Evolutionary conservation across 2,113 vertebrate species (phyloP), one percentile per base, ranked within the genome.

Genomic region (Psophia crepitans): DNA sequence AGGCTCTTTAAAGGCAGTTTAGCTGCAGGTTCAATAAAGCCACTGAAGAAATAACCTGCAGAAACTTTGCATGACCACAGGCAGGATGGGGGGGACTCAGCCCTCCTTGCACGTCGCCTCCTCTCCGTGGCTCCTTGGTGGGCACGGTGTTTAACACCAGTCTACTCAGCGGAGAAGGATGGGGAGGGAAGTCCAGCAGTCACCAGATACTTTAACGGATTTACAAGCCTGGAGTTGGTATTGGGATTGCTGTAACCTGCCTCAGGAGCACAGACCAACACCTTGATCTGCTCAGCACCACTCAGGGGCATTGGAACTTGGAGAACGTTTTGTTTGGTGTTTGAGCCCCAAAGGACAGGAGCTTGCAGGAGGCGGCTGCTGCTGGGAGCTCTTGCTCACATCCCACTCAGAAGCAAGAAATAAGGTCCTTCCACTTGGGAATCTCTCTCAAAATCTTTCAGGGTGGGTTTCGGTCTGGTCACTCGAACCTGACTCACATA

Each of bases 91-190:
- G 19, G 54, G 12, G 66, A 21, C 61, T 14, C 35, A 23, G 41
- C 49, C 65, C 44, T 65, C 35, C 44, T 14, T 12, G 56, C 0
- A 2, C 41, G 32, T 41, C 0, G 0, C 33, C 14, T 54, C 33
- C 18, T 18, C 11, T 41, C 20, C 41, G 48, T 37, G 56, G 56
- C 57, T 60, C 22, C 16, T 32, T 14, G n/a, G 18, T 32, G 41
- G 33, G n/a, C 23, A 3, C 2, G 2, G 54, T 8, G 41, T 21
- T 54, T 44, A 35, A 66, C 46, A 49, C 15, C 54, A 26, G 21
- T 24, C 12, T 43, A 5, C 65, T 37, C 9, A 11, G 61, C 41
- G 32, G 48, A 69, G 41, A 26, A 68, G 23, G 46, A 44, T 9
- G 27, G 17, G 9, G 41, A 79, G 63, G 53, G 32, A 16, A 66